Percentiles rank a stretch among this genome's conserved stretches.
Evolutionary conservation across 2,888 invertebrate species (phyloP).

Genomic region (Geophilus truncorum): DNA sequence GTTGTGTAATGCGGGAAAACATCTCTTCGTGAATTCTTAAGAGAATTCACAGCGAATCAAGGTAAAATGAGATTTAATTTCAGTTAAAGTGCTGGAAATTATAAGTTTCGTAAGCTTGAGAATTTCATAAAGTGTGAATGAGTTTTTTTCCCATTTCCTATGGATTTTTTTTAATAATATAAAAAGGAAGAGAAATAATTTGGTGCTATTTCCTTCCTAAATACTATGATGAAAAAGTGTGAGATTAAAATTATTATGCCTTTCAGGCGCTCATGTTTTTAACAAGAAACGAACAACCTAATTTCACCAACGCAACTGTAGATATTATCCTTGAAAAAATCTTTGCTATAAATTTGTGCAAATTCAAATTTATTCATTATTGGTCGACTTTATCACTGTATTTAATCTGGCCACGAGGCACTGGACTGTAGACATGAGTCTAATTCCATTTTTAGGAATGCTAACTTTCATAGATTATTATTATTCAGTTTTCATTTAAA

Average conservation of each 20-base stretch:
- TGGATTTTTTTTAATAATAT: not conserved
- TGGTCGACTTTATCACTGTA: not conserved
- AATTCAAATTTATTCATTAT: not conserved
- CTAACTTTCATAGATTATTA: too few species aligned
- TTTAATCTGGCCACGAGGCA: too few species aligned
- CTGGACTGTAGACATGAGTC: too few species aligned
- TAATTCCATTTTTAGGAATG: not conserved
- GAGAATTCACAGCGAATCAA: not conserved
- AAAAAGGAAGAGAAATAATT: not conserved
- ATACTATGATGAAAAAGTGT: not conserved
- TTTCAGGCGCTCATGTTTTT: not conserved
- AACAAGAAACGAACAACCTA: not conserved
- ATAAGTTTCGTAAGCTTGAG: not conserved
- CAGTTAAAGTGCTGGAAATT: not conserved
- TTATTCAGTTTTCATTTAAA: too few species aligned
- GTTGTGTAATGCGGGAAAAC: too few species aligned
- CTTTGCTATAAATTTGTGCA: not conserved
- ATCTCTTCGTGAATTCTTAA: not conserved
- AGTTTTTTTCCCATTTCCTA: not conserved
- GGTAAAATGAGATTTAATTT: not conserved
- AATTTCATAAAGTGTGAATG: too few species aligned
- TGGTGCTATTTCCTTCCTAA: not conserved
- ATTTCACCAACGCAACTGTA: not conserved
- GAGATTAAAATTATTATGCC: not conserved
- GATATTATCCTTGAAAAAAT: not conserved